Evolutionary conservation across 2,888 invertebrate genomes (phyloP).

Genomic region (Acanthacorydalis orientalis): DNA sequence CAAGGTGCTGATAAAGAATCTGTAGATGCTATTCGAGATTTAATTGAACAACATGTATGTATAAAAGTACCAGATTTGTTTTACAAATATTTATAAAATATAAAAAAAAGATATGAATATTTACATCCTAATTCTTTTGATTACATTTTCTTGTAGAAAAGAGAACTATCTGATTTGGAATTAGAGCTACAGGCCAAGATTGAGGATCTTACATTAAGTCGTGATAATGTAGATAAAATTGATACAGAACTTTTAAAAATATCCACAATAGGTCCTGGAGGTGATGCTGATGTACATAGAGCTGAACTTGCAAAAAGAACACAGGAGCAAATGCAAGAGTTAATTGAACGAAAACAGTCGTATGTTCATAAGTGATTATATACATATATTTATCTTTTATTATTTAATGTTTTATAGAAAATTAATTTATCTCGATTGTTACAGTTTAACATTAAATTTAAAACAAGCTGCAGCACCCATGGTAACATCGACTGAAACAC

Average conservation of each 20-base stretch:
- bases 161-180: constrained; percentile 53
- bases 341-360: constrained; percentile 33
- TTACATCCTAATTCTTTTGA: no score
- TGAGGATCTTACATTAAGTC: constrained; percentile 41
- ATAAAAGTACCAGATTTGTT: not conserved
- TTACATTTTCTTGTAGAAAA: constrained; percentile 38
- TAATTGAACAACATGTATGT: constrained; percentile 57
- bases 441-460: constrained; percentile 50
- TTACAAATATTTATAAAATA: not conserved
- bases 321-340: constrained; percentile 31
- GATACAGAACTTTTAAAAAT: constrained; percentile 51
- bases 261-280: constrained; percentile 17
- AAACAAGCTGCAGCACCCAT: constrained; percentile 35
- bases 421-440: constrained; percentile 11
- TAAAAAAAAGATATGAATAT: not conserved
- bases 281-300: constrained; percentile 21
- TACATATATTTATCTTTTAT: not conserved
- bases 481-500: constrained; percentile 19
- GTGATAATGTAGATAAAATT: constrained; percentile 48
- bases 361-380: constrained; percentile 13
- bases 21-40: constrained; percentile 43
- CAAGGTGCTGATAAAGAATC: constrained; percentile 48
- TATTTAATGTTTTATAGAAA: not conserved
- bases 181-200: constrained; percentile 46
- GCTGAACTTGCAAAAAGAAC: constrained; percentile 27